These are phyloP conservation scores for Drymodes brunneopygia DNA, from an alignment of 2,113 vertebrate genomes.

Conservation along the genomic window DNA sequence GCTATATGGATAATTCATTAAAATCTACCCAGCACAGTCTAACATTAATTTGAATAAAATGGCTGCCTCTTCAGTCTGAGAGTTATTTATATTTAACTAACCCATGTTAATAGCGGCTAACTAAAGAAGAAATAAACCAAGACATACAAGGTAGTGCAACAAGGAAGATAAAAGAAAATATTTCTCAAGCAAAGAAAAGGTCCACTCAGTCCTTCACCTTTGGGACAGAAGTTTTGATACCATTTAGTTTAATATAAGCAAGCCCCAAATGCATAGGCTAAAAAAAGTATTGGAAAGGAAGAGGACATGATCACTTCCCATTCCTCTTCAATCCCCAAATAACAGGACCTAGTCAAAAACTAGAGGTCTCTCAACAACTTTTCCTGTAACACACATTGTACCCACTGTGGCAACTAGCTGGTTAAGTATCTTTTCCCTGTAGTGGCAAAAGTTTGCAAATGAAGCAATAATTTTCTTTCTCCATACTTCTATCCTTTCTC, in stretches of 20 bases:
- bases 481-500: neutral
- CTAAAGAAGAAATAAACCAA: neutral
- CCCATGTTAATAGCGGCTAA: neutral
- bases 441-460: neutral
- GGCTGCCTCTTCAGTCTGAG: neutral
- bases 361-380: neutral
- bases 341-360: neutral
- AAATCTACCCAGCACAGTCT: neutral
- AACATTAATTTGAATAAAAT: neutral
- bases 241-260: neutral
- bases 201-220: neutral
- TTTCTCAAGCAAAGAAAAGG: neutral
- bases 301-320: neutral
- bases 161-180: neutral
- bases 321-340: neutral
- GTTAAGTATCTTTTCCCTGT: neutral
- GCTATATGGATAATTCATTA: neutral
- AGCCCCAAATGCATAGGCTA: accelerated
- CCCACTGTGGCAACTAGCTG: neutral
- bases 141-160: neutral
- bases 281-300: neutral
- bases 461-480: neutral
- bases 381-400: neutral
- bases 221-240: neutral
- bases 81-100: neutral